A percentile compares a stretch with the other conserved stretches of the same genome.
phyloP scores from a whole-genome alignment of 2,797 vertebrate species.

The Mustela erminea region DNA sequence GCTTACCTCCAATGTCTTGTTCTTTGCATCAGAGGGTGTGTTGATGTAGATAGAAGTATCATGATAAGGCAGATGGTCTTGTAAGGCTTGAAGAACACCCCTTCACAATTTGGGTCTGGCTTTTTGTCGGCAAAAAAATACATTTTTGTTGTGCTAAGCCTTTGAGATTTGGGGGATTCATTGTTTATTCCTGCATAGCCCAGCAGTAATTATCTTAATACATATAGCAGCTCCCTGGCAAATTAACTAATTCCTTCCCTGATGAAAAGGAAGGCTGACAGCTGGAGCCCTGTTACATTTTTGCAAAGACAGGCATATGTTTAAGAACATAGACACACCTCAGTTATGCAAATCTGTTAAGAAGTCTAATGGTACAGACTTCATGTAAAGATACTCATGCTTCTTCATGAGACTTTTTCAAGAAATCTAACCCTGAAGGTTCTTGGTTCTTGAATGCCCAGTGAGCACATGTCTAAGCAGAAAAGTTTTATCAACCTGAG shows the following conservation, averaged over 20 bases:
- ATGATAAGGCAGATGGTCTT: not conserved
- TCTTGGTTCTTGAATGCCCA: not conserved
- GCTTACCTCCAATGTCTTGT: not conserved
- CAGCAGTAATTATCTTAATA: not conserved
- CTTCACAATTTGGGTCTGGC: not conserved
- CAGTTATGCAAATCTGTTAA: not conserved
- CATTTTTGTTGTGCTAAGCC: not conserved
- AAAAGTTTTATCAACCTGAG: not conserved
- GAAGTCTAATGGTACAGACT: not conserved
- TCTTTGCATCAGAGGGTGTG: not conserved
- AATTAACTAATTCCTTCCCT: not conserved
- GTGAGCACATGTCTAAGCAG: not conserved
- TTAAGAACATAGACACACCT: not conserved
- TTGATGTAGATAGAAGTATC: not conserved
- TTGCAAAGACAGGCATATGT: not conserved
- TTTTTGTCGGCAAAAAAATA: not conserved
- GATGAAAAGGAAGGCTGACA: not conserved
- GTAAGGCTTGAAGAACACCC: not conserved
- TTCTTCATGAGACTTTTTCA: not conserved
- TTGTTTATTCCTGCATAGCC: not conserved
- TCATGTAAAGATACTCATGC: not conserved
- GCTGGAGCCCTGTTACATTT: not conserved
- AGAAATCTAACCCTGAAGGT: not conserved
- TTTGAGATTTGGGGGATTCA: not conserved
- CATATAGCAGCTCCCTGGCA: not conserved